A percentile compares a stretch with the other conserved stretches of the same genome.
phyloP scores from a whole-genome alignment of 1,140 invertebrate genomes.

The Hypothenemus hampei region DNA sequence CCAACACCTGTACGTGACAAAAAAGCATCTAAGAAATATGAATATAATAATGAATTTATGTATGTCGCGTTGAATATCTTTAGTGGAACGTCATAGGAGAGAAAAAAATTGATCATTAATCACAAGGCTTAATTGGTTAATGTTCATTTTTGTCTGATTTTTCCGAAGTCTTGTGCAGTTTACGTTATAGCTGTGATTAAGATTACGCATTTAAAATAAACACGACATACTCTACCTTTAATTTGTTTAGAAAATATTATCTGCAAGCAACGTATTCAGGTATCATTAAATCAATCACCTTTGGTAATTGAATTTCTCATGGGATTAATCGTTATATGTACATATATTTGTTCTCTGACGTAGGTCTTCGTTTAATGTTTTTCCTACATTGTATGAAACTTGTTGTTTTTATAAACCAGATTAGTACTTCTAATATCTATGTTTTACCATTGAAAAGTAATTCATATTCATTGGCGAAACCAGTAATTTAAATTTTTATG shows the following conservation, averaged over 20 bases:
- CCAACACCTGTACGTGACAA: constrained; percentile 23
- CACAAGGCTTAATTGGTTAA: too few relatives aligned
- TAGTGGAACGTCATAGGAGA: too few relatives aligned
- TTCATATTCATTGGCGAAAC: constrained; percentile 2
- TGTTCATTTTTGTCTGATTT: too few relatives aligned
- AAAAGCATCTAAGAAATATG: constrained; percentile 8
- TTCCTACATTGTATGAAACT: not conserved
- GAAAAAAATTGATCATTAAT: too few relatives aligned
- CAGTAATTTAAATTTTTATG: constrained; percentile 1
- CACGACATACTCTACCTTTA: too few relatives aligned
- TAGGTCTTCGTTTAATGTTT: not conserved
- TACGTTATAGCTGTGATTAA: too few relatives aligned
- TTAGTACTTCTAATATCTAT: not conserved
- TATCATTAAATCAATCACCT: not conserved
- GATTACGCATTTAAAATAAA: too few relatives aligned
- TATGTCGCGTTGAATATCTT: not conserved
- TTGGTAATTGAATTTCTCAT: not conserved
- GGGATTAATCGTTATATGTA: not conserved
- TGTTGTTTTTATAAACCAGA: not conserved
- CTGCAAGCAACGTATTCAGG: too few relatives aligned
- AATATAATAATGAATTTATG: constrained; percentile 10
- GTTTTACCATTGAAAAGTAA: not conserved
- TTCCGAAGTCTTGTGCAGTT: too few relatives aligned
- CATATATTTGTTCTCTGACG: not conserved
- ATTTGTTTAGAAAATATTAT: too few relatives aligned